Percentiles rank a stretch among this genome's conserved stretches.
Evolutionary conservation across 2,888 invertebrate genomes (phyloP).

Genomic region (Scaptomyza tumidula): DNA sequence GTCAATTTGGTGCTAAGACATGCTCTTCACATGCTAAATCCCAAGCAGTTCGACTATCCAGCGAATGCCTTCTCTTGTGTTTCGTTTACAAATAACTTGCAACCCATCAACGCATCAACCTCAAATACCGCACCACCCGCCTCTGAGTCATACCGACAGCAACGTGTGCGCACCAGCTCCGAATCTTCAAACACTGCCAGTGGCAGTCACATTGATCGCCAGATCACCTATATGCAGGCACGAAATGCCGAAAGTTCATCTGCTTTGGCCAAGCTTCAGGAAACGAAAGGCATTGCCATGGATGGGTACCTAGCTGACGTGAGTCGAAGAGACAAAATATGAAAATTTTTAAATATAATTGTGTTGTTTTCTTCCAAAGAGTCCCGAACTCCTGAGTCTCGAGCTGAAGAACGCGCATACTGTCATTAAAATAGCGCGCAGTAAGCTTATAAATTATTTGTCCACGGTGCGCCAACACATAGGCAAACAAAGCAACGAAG

Average conservation of each 20-base stretch:
- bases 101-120: neutral
- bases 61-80: conserved; percentile 80
- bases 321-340: conserved; percentile 14
- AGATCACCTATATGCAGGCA: conserved; percentile 76
- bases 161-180: conserved; percentile 43
- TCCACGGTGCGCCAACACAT: conserved; percentile 82
- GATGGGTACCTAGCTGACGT: conserved; percentile 85
- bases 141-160: conserved; percentile 8
- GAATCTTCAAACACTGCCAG: conserved; percentile 41
- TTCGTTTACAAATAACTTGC: conserved; percentile 53
- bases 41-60: conserved; percentile 83
- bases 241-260: conserved; percentile 78
- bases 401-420: conserved; percentile 85
- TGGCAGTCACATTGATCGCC: conserved; percentile 68
- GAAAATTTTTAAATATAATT: neutral
- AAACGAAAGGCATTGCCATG: conserved; percentile 80
- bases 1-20: conserved; percentile 87
- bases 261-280: conserved; percentile 72
- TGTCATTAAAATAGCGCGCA: conserved; percentile 84
- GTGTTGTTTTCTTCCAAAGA: conserved; percentile 71
- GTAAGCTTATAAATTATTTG: conserved; percentile 84
- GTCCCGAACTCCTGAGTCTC: conserved; percentile 83
- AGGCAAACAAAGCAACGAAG: conserved; percentile 69
- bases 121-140: neutral
- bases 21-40: conserved; percentile 86